phyloP scores from a whole-genome alignment of 2,113 vertebrate species.

The Takifugu flavidus region DNA sequence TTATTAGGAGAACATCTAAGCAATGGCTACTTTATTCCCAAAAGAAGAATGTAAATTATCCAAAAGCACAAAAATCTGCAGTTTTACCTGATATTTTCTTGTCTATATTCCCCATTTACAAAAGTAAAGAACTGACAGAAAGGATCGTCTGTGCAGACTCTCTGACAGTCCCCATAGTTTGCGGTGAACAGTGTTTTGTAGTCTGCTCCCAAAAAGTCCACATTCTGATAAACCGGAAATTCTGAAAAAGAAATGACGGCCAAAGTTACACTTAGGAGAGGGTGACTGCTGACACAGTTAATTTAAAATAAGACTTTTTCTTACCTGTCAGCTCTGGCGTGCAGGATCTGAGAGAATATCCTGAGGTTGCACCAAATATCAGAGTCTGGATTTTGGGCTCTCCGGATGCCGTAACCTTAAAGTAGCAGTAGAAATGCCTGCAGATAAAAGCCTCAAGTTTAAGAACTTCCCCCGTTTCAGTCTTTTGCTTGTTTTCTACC shows the following conservation, averaged over 20 bases:
- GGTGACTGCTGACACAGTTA: not conserved
- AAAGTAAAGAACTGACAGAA: conserved; percentile 64
- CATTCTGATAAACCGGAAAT: conserved; percentile 35
- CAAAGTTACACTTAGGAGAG: not conserved
- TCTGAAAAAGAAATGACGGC: conserved; percentile 7
- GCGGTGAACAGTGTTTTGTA: conserved; percentile 45
- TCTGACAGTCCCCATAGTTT: conserved; percentile 56
- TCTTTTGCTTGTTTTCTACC: conserved; percentile 24
- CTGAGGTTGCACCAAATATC: conserved; percentile 55
- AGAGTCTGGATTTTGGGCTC: not conserved
- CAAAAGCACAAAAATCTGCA: too few relatives aligned
- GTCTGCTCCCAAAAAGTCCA: conserved; percentile 54
- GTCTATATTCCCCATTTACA: rapidly evolving
- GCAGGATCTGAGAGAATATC: conserved; percentile 58
- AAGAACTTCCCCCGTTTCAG: not conserved
- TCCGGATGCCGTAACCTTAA: conserved; percentile 46
- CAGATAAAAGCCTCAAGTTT: not conserved
- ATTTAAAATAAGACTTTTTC: too few relatives aligned
- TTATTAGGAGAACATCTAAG: too few relatives aligned
- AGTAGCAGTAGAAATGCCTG: conserved; percentile 61
- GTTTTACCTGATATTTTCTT: conserved; percentile 1
- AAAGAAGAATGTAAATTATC: too few relatives aligned
- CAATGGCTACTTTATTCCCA: too few relatives aligned
- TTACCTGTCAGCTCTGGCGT: not conserved
- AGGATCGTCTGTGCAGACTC: conserved; percentile 59